Evolutionary conservation across 2,113 vertebrate genomes (phyloP), one percentile per base, ranked within the genome.

Genomic region (Myodes glareolus): DNA sequence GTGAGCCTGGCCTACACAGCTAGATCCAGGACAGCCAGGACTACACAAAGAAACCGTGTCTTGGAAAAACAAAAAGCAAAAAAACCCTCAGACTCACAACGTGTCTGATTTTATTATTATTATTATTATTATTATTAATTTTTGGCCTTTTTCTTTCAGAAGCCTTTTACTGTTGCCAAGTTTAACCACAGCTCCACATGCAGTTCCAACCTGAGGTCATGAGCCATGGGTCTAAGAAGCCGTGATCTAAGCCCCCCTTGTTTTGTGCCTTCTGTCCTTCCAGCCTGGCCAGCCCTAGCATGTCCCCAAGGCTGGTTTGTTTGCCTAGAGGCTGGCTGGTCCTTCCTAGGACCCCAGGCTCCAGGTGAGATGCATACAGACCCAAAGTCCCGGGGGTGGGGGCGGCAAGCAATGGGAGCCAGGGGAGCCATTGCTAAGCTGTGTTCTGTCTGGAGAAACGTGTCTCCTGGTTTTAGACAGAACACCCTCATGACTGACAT

Each of bases 311-410:
- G 5, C 45, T 52, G 85, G 68, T 25, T 73, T 88, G 33, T n/a
- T 52, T 70, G 67, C 67, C 52, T 33, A 68, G 47, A 50, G 67
- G 31, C 67, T 17, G 23, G 33, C 67, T 88, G 47, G 33, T 16
- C 47, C 67, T 8, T n/a, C n/a, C 70, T 4, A 17, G 70, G 72
- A 33, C 27, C 70, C 70, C 63, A 33, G 25, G 23, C 61, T 52
- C 47, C 47, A 81, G 63, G 12, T 42, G 31, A 58, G 88, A 29
- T 68, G 21, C 29, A 29, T 14, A 3, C 12, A 27, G 23, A 14
- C 67, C 21, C 5, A 3, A 4, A 52, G 61, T 14, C 11, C 47
- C 3, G 5, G 5, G 13, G 25, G 1, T 29, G n/a, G n/a, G n/a
- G n/a, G n/a, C n/a, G n/a, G n/a, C 39, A 13, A 75, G 33, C 61